phyloP scores from a whole-genome alignment of 2,888 invertebrate genomes.

The Lordiphosa andalusiaca region DNA sequence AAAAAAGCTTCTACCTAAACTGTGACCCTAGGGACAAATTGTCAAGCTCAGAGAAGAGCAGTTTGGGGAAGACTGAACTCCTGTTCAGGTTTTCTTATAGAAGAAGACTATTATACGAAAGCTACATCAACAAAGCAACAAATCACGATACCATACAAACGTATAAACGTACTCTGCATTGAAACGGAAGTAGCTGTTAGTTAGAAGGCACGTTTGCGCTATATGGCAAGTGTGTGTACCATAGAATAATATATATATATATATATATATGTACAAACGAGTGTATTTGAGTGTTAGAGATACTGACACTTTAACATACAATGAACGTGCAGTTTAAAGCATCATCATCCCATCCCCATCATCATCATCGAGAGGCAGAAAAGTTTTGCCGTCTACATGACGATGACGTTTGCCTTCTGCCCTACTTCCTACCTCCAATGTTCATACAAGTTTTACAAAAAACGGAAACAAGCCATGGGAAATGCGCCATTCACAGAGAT shows the following conservation, averaged over 20 bases:
- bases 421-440: constrained; percentile 9
- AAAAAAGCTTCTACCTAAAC: too few species aligned
- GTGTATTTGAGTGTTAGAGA: constrained; percentile 3
- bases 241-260: constrained; percentile 20
- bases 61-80: too few species aligned
- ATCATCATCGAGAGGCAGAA: constrained; percentile 22
- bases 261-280: not conserved
- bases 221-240: constrained; percentile 12
- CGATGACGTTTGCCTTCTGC: constrained; percentile 38
- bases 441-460: constrained; percentile 41
- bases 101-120: too few species aligned
- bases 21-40: too few species aligned
- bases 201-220: constrained; percentile 52
- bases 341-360: constrained; percentile 32
- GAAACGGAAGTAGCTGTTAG: constrained; percentile 56
- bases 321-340: constrained; percentile 56
- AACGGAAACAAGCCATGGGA: constrained; percentile 57
- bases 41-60: too few species aligned
- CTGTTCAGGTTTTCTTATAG: too few species aligned
- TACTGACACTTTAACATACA: constrained; percentile 58
- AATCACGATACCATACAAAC: not conserved
- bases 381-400: constrained; percentile 36
- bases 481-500: constrained; percentile 40
- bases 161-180: constrained; percentile 1
- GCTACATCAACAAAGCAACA: too few species aligned